Percentiles rank a stretch among this genome's conserved stretches.
phyloP scores from a whole-genome alignment of 2,797 vertebrate genomes.

The Bufotes viridis region DNA sequence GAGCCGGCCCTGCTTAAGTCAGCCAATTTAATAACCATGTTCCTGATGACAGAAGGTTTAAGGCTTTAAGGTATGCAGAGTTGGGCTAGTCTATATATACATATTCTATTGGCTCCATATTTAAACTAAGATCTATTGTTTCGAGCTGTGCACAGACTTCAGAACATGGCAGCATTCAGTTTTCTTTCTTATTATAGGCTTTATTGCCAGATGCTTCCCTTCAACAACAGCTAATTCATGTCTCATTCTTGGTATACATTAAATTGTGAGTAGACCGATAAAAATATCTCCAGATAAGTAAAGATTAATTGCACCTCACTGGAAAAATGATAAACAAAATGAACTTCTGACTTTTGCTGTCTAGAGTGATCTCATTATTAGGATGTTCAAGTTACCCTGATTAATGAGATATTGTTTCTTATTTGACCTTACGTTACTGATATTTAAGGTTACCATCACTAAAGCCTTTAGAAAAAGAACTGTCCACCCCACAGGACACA shows the following conservation, averaged over 20 bases:
- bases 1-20: too few relatives aligned
- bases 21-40: too few relatives aligned
- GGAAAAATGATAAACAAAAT: neutral
- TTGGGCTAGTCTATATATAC: neutral
- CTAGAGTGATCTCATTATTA: neutral
- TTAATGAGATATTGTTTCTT: neutral
- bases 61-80: too few relatives aligned
- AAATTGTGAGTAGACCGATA: neutral
- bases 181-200: neutral
- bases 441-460: neutral
- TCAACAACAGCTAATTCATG: neutral
- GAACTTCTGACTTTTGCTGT: neutral
- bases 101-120: neutral
- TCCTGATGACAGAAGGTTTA: too few relatives aligned
- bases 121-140: neutral
- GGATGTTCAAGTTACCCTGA: neutral
- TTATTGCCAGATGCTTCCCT: slow-evolving; percentile 31
- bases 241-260: neutral
- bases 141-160: neutral
- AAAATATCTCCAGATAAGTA: neutral
- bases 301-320: neutral
- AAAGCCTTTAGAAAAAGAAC: neutral
- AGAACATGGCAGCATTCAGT: neutral
- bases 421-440: neutral
- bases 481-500: neutral